Evolutionary conservation across 2,888 invertebrate species (phyloP).

Genomic region (Ethmia dodecea): DNA sequence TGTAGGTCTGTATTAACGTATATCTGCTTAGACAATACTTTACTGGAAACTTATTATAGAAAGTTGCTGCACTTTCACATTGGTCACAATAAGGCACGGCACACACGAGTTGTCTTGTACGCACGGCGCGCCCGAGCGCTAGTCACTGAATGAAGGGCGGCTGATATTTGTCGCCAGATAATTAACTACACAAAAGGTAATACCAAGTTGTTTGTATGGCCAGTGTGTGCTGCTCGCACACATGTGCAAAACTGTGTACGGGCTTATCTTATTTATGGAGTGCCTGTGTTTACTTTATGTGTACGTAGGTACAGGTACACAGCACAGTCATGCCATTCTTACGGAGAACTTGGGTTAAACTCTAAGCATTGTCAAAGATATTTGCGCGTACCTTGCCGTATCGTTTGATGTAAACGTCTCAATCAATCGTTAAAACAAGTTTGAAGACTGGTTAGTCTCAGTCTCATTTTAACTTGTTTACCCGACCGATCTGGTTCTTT

Average conservation of each 20-base stretch:
- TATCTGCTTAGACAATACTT: constrained; percentile 10
- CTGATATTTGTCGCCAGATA: constrained; percentile 27
- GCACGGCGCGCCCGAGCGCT: constrained; percentile 18
- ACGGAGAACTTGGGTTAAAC: no score
- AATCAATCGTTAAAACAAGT: no score
- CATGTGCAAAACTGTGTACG: constrained; percentile 3
- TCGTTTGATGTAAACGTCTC: no score
- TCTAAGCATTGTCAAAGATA: no score
- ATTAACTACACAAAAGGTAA: constrained; percentile 30
- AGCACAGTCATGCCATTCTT: no score
- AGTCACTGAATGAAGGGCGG: constrained; percentile 32
- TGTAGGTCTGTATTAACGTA: not conserved
- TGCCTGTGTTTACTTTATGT: constrained; percentile 6
- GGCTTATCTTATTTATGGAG: not conserved
- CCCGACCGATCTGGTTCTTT: no score
- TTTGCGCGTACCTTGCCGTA: no score
- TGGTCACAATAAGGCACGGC: constrained; percentile 22
- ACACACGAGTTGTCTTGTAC: constrained; percentile 15
- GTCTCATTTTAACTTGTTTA: no score
- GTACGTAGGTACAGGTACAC: no score
- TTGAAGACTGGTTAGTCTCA: no score
- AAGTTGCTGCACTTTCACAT: constrained; percentile 51
- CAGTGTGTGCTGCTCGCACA: constrained; percentile 14
- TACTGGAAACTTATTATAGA: constrained; percentile 39
- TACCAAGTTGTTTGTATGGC: constrained; percentile 22